Evolutionary conservation across 2,888 invertebrate genomes (phyloP).

Genomic region (Nezara viridula): DNA sequence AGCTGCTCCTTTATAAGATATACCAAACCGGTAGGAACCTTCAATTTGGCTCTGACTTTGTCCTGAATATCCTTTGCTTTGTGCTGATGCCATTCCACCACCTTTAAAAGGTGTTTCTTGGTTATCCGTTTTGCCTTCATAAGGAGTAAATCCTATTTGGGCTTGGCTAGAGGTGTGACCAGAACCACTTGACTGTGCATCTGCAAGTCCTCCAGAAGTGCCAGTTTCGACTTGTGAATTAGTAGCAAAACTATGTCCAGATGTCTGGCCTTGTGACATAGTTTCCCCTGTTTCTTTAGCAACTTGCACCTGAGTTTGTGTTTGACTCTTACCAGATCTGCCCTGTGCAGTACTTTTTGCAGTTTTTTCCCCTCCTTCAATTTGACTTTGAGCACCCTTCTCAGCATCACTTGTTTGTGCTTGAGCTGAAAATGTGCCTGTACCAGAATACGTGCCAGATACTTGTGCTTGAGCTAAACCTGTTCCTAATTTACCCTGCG

Average conservation of each 20-base stretch:
- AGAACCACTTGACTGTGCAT: slow-evolving; percentile 87
- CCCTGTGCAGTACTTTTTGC: slow-evolving; percentile 85
- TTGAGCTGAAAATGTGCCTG: slow-evolving; percentile 82
- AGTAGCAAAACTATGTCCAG: slow-evolving; percentile 82
- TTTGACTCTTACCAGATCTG: slow-evolving; percentile 79
- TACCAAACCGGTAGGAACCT: slow-evolving; percentile 84
- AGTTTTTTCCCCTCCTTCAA: slow-evolving; percentile 71
- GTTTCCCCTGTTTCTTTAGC: slow-evolving; percentile 83
- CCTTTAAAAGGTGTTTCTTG: slow-evolving; percentile 78
- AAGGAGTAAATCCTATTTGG: slow-evolving; percentile 87
- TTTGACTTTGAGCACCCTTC: slow-evolving; percentile 66
- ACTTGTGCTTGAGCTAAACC: slow-evolving; percentile 87
- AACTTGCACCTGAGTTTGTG: slow-evolving; percentile 86
- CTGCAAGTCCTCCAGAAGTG: slow-evolving; percentile 86
- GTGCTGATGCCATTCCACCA: slow-evolving; percentile 83
- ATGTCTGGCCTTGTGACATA: slow-evolving; percentile 80
- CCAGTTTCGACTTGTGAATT: slow-evolving; percentile 86
- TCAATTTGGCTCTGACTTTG: slow-evolving; percentile 87
- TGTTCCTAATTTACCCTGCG: slow-evolving; percentile 82
- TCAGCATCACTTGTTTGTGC: slow-evolving; percentile 66
- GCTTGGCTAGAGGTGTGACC: slow-evolving; percentile 90
- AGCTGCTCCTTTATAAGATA: slow-evolving; percentile 84
- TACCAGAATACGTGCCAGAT: slow-evolving; percentile 80
- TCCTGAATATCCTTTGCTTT: slow-evolving; percentile 81
- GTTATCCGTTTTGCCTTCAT: slow-evolving; percentile 74